Percentiles rank a stretch among this genome's conserved stretches.
Evolutionary conservation across 2,797 vertebrate genomes (phyloP).

Genomic region (Notoglanidium macrostoma): DNA sequence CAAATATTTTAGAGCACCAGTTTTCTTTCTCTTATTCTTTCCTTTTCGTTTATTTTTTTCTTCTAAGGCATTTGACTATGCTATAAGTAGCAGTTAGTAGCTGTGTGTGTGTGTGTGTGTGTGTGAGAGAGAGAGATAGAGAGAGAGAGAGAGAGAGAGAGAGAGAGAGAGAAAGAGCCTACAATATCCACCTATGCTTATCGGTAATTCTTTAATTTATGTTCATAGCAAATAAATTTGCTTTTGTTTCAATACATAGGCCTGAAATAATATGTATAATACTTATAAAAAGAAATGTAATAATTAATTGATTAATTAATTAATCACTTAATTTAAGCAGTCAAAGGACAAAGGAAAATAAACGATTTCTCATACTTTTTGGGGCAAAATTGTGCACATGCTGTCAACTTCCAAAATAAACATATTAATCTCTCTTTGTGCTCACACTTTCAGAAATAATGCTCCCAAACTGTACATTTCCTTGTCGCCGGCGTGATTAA

Average conservation of each 20-base stretch:
- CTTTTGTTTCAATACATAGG: not conserved
- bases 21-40: not conserved
- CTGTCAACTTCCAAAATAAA: not conserved
- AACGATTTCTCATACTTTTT: not conserved
- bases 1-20: slow-evolving; percentile 31
- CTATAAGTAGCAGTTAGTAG: not conserved
- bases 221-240: not conserved
- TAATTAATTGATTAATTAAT: not conserved
- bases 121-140: not conserved
- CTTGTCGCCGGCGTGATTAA: not conserved
- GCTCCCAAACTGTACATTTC: not conserved
- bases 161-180: not conserved
- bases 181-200: not conserved
- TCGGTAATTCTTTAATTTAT: not conserved
- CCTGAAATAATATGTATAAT: not conserved
- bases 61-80: not conserved
- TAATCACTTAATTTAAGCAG: not conserved
- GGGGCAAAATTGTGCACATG: not conserved
- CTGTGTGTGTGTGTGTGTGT: not conserved
- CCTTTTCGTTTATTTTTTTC: not conserved
- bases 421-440: not conserved
- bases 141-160: too few species aligned
- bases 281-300: not conserved
- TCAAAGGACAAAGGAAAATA: not conserved
- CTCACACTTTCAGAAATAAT: not conserved